Evolutionary conservation across 2,888 invertebrate genomes (phyloP).

Genomic region (Meteorus colon): DNA sequence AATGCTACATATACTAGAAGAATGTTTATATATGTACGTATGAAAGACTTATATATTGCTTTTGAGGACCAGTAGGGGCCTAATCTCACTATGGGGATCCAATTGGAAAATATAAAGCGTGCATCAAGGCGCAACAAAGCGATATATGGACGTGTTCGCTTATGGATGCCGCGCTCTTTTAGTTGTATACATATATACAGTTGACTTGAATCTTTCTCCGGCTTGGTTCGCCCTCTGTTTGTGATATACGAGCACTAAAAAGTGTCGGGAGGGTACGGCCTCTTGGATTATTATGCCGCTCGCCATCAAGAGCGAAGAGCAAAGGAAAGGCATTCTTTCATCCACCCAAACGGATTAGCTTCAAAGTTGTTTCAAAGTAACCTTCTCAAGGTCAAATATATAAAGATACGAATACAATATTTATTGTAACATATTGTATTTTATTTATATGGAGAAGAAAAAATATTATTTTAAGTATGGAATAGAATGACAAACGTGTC

Average conservation of each 20-base stretch:
- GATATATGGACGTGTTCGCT: conserved; percentile 6
- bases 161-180: neutral
- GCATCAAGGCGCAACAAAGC: conserved; percentile 3
- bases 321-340: conserved; percentile 24
- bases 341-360: conserved; percentile 39
- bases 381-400: conserved; percentile 7
- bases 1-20: neutral
- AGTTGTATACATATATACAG: conserved; percentile 10
- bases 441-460: neutral
- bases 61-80: conserved; percentile 18
- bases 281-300: conserved; percentile 46
- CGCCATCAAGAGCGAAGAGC: conserved; percentile 36
- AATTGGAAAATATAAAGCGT: conserved; percentile 27
- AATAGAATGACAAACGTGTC: conserved; percentile 11
- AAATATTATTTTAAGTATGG: conserved; percentile 2
- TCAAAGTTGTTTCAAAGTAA: conserved; percentile 36
- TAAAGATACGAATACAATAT: neutral
- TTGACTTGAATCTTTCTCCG: conserved; percentile 39
- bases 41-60: neutral
- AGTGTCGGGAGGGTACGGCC: conserved; percentile 56
- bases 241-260: conserved; percentile 64
- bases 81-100: conserved; percentile 30
- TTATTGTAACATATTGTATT: conserved; percentile 1
- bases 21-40: neutral
- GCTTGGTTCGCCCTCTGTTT: conserved; percentile 33